Conservation (phyloP, 2,888 invertebrate genomes). For the Macrophya alboannulata region DNA sequence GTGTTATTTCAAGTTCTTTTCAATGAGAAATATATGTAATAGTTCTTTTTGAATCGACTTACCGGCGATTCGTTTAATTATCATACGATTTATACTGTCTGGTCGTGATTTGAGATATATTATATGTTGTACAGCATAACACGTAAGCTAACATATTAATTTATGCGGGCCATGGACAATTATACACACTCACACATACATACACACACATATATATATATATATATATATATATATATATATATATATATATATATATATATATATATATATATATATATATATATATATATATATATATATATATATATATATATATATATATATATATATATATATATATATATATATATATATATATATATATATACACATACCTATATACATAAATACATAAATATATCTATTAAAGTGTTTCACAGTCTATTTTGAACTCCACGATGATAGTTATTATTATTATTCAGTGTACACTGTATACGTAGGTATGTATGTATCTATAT, state of each 20-base stretch:
- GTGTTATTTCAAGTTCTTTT: not conserved
- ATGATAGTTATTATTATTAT: conserved; percentile 35
- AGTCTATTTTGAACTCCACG: conserved; percentile 33
- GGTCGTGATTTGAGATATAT: not conserved
- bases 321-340: not conserved
- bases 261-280: not conserved
- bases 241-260: not conserved
- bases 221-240: not conserved
- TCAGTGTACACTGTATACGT: not conserved
- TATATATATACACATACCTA: not conserved
- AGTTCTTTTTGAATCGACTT: not conserved
- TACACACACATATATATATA: not conserved
- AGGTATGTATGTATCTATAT: not conserved
- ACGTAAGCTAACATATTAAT: not conserved
- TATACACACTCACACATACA: not conserved
- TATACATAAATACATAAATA: not conserved
- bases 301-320: not conserved
- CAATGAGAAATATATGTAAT: not conserved
- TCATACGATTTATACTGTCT: not conserved
- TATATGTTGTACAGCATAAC: not conserved
- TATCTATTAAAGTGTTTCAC: conserved; percentile 24
- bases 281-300: not conserved
- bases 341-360: not conserved
- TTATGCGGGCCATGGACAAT: conserved; percentile 3
- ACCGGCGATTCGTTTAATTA: not conserved